phyloP scores from a whole-genome alignment of 2,113 vertebrate species.

The Dasyornis broadbenti region DNA sequence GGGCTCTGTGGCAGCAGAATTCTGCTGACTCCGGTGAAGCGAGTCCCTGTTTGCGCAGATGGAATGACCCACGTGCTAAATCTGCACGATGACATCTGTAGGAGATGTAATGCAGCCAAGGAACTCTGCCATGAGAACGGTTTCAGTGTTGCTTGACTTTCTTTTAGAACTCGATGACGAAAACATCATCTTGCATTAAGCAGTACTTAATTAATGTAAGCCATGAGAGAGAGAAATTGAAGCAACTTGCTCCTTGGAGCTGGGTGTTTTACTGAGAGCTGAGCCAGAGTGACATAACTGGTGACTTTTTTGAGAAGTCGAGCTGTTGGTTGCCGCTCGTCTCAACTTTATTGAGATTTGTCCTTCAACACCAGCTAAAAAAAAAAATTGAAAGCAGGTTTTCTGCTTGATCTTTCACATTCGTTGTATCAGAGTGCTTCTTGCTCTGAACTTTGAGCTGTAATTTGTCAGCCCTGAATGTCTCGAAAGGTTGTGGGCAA shows the following conservation, averaged over 20 bases:
- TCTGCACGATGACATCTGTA: background rate
- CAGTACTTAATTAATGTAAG: background rate
- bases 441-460: background rate
- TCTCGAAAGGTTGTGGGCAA: background rate
- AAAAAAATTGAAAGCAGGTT: background rate
- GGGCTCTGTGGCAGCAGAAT: background rate
- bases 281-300: background rate
- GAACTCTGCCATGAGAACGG: background rate
- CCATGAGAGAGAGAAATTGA: background rate
- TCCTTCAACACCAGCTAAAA: background rate
- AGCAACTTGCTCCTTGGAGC: background rate
- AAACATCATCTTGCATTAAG: background rate
- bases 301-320: background rate
- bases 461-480: background rate
- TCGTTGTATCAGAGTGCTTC: background rate
- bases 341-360: background rate
- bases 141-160: background rate
- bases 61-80: background rate
- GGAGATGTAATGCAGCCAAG: background rate
- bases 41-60: rapidly evolving
- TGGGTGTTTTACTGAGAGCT: background rate
- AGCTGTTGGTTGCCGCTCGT: background rate
- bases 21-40: background rate
- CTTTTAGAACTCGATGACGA: background rate
- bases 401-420: background rate